A percentile compares a stretch with the other conserved stretches of the same genome.
These are phyloP conservation scores for Pontoporia blainvillei DNA, from an alignment of 2,113 vertebrate genomes.

Conservation along the genomic window DNA sequence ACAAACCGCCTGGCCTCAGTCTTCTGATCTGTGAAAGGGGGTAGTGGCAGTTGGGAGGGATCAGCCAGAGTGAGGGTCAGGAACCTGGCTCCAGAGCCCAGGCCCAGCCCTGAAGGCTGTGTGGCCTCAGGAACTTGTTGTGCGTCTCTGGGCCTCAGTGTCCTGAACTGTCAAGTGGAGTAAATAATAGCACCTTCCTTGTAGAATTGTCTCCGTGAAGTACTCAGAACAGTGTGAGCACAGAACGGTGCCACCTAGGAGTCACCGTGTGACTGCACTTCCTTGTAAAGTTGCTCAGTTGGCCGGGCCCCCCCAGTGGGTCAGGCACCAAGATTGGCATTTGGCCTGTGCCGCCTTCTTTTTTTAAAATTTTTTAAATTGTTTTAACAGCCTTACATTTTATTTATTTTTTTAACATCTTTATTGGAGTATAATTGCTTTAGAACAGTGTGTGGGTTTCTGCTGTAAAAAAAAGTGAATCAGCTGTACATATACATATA, in stretches of 20 bases:
- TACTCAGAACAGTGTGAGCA: neutral
- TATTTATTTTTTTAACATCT: too few relatives aligned
- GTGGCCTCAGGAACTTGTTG: neutral
- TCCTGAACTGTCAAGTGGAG: neutral
- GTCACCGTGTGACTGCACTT: accelerated
- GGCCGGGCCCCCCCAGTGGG: too few relatives aligned
- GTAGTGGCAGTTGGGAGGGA: neutral
- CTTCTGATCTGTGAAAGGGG: neutral
- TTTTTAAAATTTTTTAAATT: too few relatives aligned
- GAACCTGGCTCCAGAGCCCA: neutral
- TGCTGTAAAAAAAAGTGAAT: too few relatives aligned
- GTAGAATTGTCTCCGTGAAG: accelerated
- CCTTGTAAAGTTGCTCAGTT: accelerated
- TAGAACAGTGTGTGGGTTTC: too few relatives aligned
- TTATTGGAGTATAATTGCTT: too few relatives aligned
- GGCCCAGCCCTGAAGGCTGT: neutral
- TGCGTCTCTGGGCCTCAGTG: neutral
- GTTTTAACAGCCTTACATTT: too few relatives aligned
- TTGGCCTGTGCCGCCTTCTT: accelerated
- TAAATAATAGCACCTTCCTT: accelerated
- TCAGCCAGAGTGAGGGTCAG: too few relatives aligned
- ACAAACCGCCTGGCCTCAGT: neutral
- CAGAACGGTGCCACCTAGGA: accelerated
- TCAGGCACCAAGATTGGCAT: neutral
- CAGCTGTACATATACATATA: too few relatives aligned